Base-by-base conservation (phyloP, 2,888 invertebrate genomes). In the Lepidochrysops patricia region DNA sequence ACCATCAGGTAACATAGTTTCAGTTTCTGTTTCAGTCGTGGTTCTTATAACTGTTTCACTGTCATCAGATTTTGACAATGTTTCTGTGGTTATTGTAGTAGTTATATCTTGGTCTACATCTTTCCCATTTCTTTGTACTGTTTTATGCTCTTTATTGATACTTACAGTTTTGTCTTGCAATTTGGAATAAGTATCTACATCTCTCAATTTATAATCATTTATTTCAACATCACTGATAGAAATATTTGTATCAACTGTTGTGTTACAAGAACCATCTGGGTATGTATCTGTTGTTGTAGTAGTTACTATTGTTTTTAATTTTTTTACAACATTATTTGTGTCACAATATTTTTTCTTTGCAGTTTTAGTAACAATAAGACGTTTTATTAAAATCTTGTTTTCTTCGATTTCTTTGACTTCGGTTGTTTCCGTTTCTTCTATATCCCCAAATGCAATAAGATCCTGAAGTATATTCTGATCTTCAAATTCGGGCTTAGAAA, bases 31-130 rank as follows among this genome's bases (percentile, higher is more conserved):
- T 74, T 86, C 84, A 35, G 73, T 66, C 0, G 85, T 86, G 15
- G 79, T 85, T 65, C 75, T 84, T 1, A 83, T 62, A 72, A 88
- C 86, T 64, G 80, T 84, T 37, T 75, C 80, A 5, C 72, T 70
- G 43, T 69, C 70, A 63, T 79, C 76, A 57, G 58, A 62, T 26
- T 79, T 75, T 26, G 75, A 67, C 12, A 84, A 65, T 56, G 80
- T 68, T 72, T 89, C 87, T 64, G 82, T 84, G 12, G 82, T 89
- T 2, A 82, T 87, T 3, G 81, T 85, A 4, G 77, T 84, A 2
- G 80, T 87, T 34, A 86, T 73, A 13, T 77, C 73, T 79, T 87
- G 84, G 57, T 73, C 71, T 4, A 84, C 68, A 64, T 78, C 67
- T 66, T 73, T 74, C 1, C 80, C 83, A 61, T 86, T 76, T 70